Percentiles rank a stretch among this genome's conserved stretches.
Evolutionary conservation across 35 echinoderm and acorn worm species (phyloP).

Genomic region (Ptychodera flava): DNA sequence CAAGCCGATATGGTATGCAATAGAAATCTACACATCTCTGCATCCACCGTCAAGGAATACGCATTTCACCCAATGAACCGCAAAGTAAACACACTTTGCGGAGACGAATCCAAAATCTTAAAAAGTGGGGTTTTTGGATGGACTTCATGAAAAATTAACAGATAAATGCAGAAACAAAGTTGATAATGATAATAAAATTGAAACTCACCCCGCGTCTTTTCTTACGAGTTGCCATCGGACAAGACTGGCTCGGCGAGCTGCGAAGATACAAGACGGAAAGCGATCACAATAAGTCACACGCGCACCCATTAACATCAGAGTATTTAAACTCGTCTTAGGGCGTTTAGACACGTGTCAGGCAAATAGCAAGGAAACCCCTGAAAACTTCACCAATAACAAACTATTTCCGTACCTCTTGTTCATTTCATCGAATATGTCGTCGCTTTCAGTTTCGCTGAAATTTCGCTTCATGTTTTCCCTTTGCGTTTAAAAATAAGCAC

Average conservation of each 20-base stretch:
- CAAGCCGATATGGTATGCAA: background rate
- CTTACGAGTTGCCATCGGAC: conserved; percentile 73
- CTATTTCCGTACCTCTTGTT: conserved; percentile 44
- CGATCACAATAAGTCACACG: background rate
- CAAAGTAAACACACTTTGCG: background rate
- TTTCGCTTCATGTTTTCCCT: background rate
- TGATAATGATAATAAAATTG: background rate
- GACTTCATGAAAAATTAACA: background rate
- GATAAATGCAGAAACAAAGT: background rate
- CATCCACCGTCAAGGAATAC: background rate
- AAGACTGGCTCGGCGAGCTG: conserved; percentile 67
- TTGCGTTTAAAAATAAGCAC: background rate
- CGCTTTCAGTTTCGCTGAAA: conserved; percentile 39
- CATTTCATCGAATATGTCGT: conserved; percentile 59
- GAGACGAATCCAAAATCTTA: background rate
- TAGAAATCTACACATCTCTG: no score
- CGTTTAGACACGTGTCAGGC: background rate
- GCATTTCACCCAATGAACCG: background rate
- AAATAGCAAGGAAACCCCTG: no score
- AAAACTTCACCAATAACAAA: background rate
- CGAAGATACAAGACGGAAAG: background rate
- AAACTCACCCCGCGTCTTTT: conserved; percentile 85
- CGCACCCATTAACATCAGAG: background rate
- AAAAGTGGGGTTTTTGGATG: background rate
- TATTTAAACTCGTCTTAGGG: background rate